Conservation (phyloP, 1,140 invertebrate genomes). For the Bombus pascuorum region DNA sequence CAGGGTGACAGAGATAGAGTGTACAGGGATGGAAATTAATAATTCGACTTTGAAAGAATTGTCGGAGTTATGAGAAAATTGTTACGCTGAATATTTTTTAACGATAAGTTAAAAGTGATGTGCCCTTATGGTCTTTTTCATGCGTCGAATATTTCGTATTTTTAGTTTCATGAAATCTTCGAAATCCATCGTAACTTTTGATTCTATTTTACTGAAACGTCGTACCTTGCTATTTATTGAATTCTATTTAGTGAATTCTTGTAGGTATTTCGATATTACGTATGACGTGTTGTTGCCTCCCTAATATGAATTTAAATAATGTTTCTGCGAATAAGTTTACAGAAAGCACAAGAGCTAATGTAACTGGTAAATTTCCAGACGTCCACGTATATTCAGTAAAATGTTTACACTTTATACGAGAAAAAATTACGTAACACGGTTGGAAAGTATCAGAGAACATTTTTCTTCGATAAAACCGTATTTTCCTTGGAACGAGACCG, state of each 20-base stretch:
- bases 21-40: too few relatives aligned
- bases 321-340: background rate
- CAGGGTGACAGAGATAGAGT: too few relatives aligned
- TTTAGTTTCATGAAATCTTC: too few relatives aligned
- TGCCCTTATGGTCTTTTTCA: too few relatives aligned
- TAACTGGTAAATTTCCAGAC: background rate
- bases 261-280: background rate
- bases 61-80: too few relatives aligned
- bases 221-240: too few relatives aligned
- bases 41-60: too few relatives aligned
- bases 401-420: background rate
- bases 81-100: too few relatives aligned
- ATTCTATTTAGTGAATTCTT: background rate
- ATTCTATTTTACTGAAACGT: too few relatives aligned
- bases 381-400: background rate
- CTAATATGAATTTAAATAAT: background rate
- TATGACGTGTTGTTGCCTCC: accelerated
- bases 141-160: too few relatives aligned
- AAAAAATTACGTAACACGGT: background rate
- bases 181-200: too few relatives aligned
- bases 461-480: conserved; percentile 1
- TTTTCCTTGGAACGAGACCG: background rate
- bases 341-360: background rate
- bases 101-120: too few relatives aligned
- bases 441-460: background rate